A percentile compares a stretch with the other conserved stretches of the same genome.
phyloP scores from a whole-genome alignment of 2,888 invertebrate species.

The Amiota communis region DNA sequence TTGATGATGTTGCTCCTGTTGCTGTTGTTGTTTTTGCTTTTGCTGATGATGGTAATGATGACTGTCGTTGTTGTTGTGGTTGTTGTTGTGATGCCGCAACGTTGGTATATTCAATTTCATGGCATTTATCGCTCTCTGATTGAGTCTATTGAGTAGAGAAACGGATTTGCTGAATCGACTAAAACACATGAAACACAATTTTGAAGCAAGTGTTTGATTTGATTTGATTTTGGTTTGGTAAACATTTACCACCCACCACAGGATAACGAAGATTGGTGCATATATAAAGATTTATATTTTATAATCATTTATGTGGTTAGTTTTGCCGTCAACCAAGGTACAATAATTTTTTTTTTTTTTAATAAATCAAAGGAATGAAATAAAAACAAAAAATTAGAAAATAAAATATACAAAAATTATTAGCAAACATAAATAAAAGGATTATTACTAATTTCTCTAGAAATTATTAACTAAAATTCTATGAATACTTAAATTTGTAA shows the following conservation, averaged over 20 bases:
- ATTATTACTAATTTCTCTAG: not conserved
- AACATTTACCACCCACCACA: slow-evolving; percentile 16
- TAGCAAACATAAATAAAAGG: slow-evolving; percentile 37
- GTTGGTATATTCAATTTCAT: slow-evolving; percentile 72
- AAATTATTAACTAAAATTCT: not conserved
- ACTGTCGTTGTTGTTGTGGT: not conserved
- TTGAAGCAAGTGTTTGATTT: slow-evolving; percentile 33
- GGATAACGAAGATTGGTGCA: slow-evolving; percentile 34
- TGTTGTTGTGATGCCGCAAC: slow-evolving; percentile 50
- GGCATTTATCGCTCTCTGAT: slow-evolving; percentile 71
- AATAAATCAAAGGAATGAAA: slow-evolving; percentile 46
- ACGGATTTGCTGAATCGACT: slow-evolving; percentile 73
- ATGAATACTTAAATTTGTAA: not conserved
- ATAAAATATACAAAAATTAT: slow-evolving; percentile 45
- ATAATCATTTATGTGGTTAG: slow-evolving; percentile 41
- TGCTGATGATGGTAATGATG: slow-evolving; percentile 30
- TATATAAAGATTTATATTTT: slow-evolving; percentile 38
- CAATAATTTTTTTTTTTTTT: slow-evolving; percentile 19
- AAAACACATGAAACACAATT: slow-evolving; percentile 25
- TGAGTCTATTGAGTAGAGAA: slow-evolving; percentile 73
- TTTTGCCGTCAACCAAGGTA: slow-evolving; percentile 50
- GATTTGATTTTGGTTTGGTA: slow-evolving; percentile 36
- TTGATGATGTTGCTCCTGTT: slow-evolving; percentile 17
- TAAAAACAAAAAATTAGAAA: slow-evolving; percentile 54
- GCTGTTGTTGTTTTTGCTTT: slow-evolving; percentile 31